Conservation (phyloP, 30 jellyfish, hydroid and myxozoan genomes). For the Rhopilema esculentum region DNA sequence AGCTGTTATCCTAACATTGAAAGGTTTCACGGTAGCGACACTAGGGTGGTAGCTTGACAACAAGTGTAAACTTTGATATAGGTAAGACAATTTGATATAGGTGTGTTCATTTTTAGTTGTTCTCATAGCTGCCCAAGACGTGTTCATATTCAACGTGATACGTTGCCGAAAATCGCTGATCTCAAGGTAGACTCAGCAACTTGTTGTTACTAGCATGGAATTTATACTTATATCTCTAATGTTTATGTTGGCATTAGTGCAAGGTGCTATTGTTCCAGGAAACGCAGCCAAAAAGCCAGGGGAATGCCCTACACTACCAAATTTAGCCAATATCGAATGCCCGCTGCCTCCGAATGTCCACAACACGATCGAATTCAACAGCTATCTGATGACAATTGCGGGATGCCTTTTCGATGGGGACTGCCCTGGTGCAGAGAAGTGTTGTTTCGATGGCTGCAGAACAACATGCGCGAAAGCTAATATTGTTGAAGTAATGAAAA, state of each 20-base stretch:
- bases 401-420: conserved; percentile 41
- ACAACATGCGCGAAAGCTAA: conserved; percentile 11
- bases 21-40: no score
- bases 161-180: no score
- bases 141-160: no score
- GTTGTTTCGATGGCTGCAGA: conserved; percentile 56
- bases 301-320: conserved; percentile 3
- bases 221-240: neutral
- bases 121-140: neutral
- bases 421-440: conserved; percentile 32
- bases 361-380: conserved; percentile 15
- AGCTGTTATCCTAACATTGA: no score
- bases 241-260: neutral
- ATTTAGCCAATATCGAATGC: conserved; percentile 1
- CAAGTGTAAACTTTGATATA: no score
- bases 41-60: no score
- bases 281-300: conserved; percentile 13
- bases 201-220: no score
- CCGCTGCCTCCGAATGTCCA: conserved; percentile 25
- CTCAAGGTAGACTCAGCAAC: no score
- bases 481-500: neutral
- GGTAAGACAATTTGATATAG: neutral
- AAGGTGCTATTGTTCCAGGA: conserved; percentile 32
- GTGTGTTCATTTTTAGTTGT: neutral
- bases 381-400: conserved; percentile 25